These are phyloP conservation scores for Bagarius yarrelli DNA, from an alignment of 2,113 vertebrate genomes.

Conservation along the genomic window DNA sequence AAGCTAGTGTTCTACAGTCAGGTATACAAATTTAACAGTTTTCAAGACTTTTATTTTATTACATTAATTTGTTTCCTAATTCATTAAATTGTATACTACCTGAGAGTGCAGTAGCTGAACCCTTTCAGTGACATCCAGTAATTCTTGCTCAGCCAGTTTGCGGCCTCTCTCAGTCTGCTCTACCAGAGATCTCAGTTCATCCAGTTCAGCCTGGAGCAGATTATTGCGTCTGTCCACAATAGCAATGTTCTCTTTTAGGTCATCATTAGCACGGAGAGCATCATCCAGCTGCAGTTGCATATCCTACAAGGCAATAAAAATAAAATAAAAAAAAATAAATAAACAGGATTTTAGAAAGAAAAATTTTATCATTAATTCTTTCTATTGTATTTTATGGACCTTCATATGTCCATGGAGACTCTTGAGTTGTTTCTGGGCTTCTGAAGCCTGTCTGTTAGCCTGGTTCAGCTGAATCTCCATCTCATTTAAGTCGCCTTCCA, in stretches of 20 bases:
- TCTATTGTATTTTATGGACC: constrained; percentile 50
- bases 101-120: constrained; percentile 75
- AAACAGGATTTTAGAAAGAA: neutral
- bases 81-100: constrained; percentile 49
- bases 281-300: constrained; percentile 71
- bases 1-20: constrained; percentile 65
- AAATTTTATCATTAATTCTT: too few species aligned
- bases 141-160: constrained; percentile 73
- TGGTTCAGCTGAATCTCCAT: constrained; percentile 75
- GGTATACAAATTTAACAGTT: neutral
- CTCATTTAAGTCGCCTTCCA: constrained; percentile 74
- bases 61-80: neutral
- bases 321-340: neutral
- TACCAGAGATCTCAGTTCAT: constrained; percentile 68
- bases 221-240: constrained; percentile 72
- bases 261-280: constrained; percentile 60
- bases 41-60: neutral
- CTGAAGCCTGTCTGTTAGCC: constrained; percentile 71
- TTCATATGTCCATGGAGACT: constrained; percentile 68
- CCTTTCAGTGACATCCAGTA: constrained; percentile 73
- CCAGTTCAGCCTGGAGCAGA: constrained; percentile 71
- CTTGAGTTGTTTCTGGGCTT: constrained; percentile 79
- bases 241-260: constrained; percentile 73
- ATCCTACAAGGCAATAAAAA: constrained; percentile 56
- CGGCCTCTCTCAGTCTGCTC: constrained; percentile 71